Evolutionary conservation across 2,888 invertebrate genomes (phyloP), one percentile per base, ranked within the genome.

Genomic region (Chrysolina haemoptera): DNA sequence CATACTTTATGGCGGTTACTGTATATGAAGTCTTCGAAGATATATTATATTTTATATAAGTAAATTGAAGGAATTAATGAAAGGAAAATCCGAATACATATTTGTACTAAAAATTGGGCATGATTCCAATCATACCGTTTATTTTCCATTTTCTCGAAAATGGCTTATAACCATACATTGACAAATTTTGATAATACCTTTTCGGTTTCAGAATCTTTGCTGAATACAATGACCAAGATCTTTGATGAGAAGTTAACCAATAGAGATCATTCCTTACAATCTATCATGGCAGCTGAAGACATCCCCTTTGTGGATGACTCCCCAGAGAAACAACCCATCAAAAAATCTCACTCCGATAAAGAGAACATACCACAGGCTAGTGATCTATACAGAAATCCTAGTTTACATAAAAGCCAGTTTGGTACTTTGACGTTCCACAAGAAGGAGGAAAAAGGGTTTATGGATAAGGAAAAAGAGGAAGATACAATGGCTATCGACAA

Each of bases 201-300:
- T 27, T 46, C 18, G 16, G n/a, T 91, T 90, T 71, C 89, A 96
- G 96, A 95, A 88, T 92, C 94, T 86, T 95, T 96, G 89, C 93
- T 96, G 83, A 90, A 96, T 88, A 93, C 94, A 86, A 92, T 96
- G 86, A 96, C 95, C 82, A 94, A 94, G 85, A 94, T 95, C 75
- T 93, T 96, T 88, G 96, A 96, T 87, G 93, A 94, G 85, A 96
- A 85, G 78, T 75, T 85, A 64, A 67, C 53, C 18, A 82, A 96
- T 88, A 91, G 95, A 88, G 92, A 82, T 92, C 93, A 83, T 88
- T 94, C 84, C 91, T 94, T 89, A 75, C 88, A 89, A 73, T 87
- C 89, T 16, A 75, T 78, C 18, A 59, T 71, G 50, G 87, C 87
- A 79, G 71, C 71, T 18, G 92, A 92, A 85, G 92, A 92, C 89